Conservation (phyloP, 1,140 invertebrate species). For the Adelges cooleyi region DNA sequence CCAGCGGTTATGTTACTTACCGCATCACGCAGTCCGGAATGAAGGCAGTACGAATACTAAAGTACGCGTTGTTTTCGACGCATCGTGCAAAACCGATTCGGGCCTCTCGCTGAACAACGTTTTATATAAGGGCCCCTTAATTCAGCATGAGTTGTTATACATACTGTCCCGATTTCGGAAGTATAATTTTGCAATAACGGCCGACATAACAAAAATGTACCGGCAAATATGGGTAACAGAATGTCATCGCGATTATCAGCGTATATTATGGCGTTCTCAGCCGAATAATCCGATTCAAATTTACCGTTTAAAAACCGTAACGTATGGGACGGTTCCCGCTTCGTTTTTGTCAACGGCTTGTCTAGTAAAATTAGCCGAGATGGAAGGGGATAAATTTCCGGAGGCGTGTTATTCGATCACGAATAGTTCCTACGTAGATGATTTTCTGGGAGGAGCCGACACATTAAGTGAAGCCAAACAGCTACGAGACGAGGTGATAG, state of each 20-base stretch:
- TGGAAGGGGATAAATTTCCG: neutral
- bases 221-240: neutral
- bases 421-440: neutral
- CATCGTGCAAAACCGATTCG: constrained; percentile 33
- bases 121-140: neutral
- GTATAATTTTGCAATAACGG: neutral
- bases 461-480: neutral
- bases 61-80: constrained; percentile 38
- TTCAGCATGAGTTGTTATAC: neutral
- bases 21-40: constrained; percentile 35
- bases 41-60: constrained; percentile 34
- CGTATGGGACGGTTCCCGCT: constrained; percentile 36
- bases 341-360: constrained; percentile 36
- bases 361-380: constrained; percentile 30
- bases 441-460: neutral
- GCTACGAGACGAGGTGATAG: neutral
- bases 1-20: constrained; percentile 28
- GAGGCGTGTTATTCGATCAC: neutral
- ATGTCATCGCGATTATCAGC: neutral
- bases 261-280: neutral
- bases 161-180: neutral
- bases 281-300: neutral
- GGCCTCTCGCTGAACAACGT: constrained; percentile 32
- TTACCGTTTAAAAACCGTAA: constrained; percentile 35
- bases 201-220: constrained; percentile 4